Percentiles rank a stretch among this genome's conserved stretches.
Evolutionary conservation across 2,113 vertebrate species (phyloP).

Genomic region (Aix galericulata): DNA sequence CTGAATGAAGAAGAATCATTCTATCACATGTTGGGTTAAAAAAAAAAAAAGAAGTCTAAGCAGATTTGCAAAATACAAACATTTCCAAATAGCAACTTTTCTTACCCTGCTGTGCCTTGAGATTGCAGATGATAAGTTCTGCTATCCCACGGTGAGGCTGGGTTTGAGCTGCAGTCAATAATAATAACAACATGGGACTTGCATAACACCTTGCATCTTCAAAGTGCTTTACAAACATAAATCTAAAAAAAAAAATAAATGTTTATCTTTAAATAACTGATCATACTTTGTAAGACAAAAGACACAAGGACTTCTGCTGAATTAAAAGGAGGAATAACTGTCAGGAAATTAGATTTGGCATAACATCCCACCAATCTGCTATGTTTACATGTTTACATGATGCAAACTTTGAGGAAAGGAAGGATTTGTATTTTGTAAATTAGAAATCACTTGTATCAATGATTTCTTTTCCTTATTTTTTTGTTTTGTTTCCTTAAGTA

Average conservation of each 20-base stretch:
- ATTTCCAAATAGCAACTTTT: not conserved
- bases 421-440: not conserved
- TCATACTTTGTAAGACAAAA: not conserved
- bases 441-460: not conserved
- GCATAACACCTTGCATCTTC: not conserved
- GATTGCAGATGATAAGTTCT: conserved; percentile 1
- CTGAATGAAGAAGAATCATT: not conserved
- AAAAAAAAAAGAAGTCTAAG: not conserved
- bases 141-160: rapidly evolving
- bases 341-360: not conserved
- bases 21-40: not conserved
- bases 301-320: not conserved
- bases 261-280: not conserved
- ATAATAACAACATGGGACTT: not conserved
- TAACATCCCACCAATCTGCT: not conserved
- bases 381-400: not conserved
- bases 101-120: not conserved
- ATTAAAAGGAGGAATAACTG: not conserved
- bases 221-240: not conserved
- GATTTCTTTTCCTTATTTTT: not conserved
- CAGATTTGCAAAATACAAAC: not conserved
- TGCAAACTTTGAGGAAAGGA: not conserved
- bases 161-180: not conserved
- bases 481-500: not conserved
- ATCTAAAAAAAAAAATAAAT: not conserved